Evolutionary conservation across 2,113 vertebrate species (phyloP).

Genomic region (Hystrix cristata): DNA sequence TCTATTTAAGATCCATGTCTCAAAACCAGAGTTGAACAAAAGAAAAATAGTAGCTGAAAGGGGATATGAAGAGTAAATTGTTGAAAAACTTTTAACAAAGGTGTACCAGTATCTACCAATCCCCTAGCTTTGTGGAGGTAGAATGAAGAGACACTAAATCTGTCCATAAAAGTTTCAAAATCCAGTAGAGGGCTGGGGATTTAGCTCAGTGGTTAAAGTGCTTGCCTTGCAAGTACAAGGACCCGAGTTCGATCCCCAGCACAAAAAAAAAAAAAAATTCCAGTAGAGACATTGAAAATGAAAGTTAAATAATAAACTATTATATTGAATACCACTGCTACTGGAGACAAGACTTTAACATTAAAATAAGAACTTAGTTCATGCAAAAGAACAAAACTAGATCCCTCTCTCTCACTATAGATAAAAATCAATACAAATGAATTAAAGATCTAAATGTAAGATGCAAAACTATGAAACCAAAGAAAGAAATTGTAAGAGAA

Average conservation of each 20-base stretch:
- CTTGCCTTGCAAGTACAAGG: too few species aligned
- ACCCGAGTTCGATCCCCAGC: too few species aligned
- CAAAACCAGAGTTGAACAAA: not conserved
- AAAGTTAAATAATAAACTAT: not conserved
- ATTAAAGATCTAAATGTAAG: not conserved
- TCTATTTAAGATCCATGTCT: not conserved
- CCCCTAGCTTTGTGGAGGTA: not conserved
- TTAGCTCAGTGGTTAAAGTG: too few species aligned
- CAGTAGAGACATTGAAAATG: not conserved
- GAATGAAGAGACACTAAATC: not conserved
- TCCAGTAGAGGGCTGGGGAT: not conserved
- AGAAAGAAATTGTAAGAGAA: not conserved
- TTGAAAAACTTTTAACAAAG: not conserved
- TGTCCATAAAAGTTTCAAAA: not conserved
- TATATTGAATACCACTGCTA: not conserved
- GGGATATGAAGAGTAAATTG: not conserved
- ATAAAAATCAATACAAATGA: not conserved
- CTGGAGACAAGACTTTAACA: not conserved
- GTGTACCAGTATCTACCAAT: not conserved
- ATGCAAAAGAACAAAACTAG: not conserved
- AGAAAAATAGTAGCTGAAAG: constrained; percentile 9
- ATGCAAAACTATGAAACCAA: not conserved
- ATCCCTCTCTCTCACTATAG: not conserved
- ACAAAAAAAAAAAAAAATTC: too few species aligned
- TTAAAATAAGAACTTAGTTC: constrained; percentile 49